These are phyloP conservation scores for Mustelus asterias DNA, from an alignment of 2,113 vertebrate species.

Conservation along the genomic window DNA sequence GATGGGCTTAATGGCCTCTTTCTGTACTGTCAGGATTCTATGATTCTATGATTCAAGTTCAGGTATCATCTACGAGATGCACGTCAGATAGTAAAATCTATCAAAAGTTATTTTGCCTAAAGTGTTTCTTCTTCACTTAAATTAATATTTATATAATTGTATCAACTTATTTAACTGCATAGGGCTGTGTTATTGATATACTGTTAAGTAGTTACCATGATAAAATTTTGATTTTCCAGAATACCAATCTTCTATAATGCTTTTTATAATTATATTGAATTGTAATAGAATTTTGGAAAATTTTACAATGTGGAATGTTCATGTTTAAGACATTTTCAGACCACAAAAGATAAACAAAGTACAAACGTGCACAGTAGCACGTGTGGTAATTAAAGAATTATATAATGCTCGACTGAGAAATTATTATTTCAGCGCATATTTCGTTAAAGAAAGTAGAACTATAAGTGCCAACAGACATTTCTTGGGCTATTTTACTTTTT, in stretches of 20 bases:
- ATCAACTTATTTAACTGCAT: not conserved
- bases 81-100: not conserved
- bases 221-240: not conserved
- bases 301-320: not conserved
- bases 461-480: not conserved
- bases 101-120: not conserved
- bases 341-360: not conserved
- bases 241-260: not conserved
- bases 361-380: not conserved
- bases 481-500: not conserved
- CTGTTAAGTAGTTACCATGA: not conserved
- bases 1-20: too few species aligned
- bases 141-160: not conserved
- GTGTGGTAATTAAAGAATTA: not conserved
- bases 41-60: too few species aligned
- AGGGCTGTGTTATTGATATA: not conserved
- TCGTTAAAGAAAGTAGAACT: not conserved
- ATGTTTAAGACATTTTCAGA: not conserved
- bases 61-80: not conserved
- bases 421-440: not conserved
- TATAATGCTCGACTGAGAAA: not conserved
- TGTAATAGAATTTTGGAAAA: not conserved
- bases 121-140: not conserved
- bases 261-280: not conserved
- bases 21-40: too few species aligned